Evolutionary conservation across 1,140 invertebrate genomes (phyloP).

Genomic region (Zaprionus inermis): DNA sequence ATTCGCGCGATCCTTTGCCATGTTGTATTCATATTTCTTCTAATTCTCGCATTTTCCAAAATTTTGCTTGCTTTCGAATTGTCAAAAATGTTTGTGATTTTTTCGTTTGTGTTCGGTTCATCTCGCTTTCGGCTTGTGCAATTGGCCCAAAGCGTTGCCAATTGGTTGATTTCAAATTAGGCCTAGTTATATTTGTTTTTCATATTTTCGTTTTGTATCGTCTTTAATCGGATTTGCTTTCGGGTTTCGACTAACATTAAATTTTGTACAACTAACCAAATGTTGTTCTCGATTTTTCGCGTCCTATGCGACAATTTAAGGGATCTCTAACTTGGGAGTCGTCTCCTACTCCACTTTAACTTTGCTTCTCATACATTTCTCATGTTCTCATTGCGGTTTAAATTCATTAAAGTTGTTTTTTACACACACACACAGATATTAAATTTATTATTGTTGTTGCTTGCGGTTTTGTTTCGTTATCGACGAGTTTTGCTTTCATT

Average conservation of each 20-base stretch:
- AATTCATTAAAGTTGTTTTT: conserved; percentile 75
- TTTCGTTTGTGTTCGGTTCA: conserved; percentile 26
- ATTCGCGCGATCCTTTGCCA: conserved; percentile 20
- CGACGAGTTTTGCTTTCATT: conserved; percentile 56
- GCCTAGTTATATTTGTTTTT: conserved; percentile 39
- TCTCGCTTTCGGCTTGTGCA: conserved; percentile 33
- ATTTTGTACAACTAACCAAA: conserved; percentile 73
- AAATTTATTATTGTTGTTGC: conserved; percentile 82
- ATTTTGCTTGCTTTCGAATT: conserved; percentile 64
- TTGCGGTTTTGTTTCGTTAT: conserved; percentile 70
- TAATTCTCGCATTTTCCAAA: conserved; percentile 19
- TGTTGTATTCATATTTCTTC: conserved; percentile 46
- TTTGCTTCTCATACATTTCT: conserved; percentile 39
- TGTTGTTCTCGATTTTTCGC: conserved; percentile 47
- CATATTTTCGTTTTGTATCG: conserved; percentile 32
- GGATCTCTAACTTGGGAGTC: conserved; percentile 35
- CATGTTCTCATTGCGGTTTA: conserved; percentile 55
- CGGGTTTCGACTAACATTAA: conserved; percentile 53
- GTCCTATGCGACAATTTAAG: conserved; percentile 58
- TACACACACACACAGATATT: conserved; percentile 73
- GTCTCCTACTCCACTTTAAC: not conserved
- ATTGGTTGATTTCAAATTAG: conserved; percentile 32
- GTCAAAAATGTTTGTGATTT: conserved; percentile 38
- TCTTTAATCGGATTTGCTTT: not conserved
- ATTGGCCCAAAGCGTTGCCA: conserved; percentile 50